These are phyloP conservation scores for Leptinotarsa juncta DNA, from an alignment of 2,888 invertebrate genomes.

Conservation along the genomic window DNA sequence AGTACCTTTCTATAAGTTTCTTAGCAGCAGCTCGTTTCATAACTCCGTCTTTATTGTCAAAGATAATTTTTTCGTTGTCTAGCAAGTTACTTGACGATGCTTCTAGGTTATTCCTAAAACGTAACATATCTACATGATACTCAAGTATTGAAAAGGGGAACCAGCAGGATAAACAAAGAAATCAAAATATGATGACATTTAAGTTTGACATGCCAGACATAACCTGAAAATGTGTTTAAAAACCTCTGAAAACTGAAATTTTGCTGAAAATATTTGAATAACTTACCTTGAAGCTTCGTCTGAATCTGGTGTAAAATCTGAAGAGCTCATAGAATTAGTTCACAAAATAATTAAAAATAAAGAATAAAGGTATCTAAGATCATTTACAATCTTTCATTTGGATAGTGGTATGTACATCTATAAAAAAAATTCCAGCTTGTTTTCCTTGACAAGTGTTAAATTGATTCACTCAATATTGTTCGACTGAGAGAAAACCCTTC, in stretches of 20 bases:
- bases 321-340: slow-evolving; percentile 67
- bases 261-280: slow-evolving; percentile 14
- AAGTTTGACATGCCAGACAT: slow-evolving; percentile 60
- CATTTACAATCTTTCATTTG: slow-evolving; percentile 8
- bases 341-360: slow-evolving; percentile 49
- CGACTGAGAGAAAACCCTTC: background rate
- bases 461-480: background rate
- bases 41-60: slow-evolving; percentile 69
- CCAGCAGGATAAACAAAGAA: slow-evolving; percentile 32
- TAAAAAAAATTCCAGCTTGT: background rate
- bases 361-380: slow-evolving; percentile 39
- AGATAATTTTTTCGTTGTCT: slow-evolving; percentile 51
- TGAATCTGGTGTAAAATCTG: slow-evolving; percentile 63
- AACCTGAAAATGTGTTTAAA: slow-evolving; percentile 53
- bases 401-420: background rate
- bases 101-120: slow-evolving; percentile 62
- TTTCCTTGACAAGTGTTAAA: background rate
- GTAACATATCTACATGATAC: slow-evolving; percentile 15
- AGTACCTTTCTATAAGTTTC: slow-evolving; percentile 90
- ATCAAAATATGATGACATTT: slow-evolving; percentile 59
- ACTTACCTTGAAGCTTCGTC: slow-evolving; percentile 69
- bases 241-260: slow-evolving; percentile 4
- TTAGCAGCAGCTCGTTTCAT: slow-evolving; percentile 84
- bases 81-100: slow-evolving; percentile 61
- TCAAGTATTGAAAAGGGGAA: background rate